A percentile compares a stretch with the other conserved stretches of the same genome.
Evolutionary conservation across 92 coral and sea anemone genomes (phyloP).

Genomic region (Parazoanthus atlanticus): DNA sequence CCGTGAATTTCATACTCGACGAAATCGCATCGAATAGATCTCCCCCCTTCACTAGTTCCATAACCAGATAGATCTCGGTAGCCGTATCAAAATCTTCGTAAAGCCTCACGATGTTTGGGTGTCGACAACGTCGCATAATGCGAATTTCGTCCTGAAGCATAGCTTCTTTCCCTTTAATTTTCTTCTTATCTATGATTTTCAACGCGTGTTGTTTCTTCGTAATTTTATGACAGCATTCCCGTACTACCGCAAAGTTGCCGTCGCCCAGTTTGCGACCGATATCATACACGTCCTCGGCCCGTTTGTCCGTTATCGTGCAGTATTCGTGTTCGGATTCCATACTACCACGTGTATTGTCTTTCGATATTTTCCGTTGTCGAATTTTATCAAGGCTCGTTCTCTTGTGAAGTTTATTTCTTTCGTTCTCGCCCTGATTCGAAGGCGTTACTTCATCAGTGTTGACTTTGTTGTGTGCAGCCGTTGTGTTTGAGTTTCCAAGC

Average conservation of each 20-base stretch:
- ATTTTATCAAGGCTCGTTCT: conserved; percentile 44
- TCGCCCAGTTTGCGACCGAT: conserved; percentile 95
- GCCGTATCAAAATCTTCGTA: conserved; percentile 85
- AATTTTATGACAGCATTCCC: conserved; percentile 79
- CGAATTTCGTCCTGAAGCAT: conserved; percentile 94
- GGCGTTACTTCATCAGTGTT: not conserved
- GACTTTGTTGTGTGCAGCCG: not conserved
- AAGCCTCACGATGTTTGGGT: conserved; percentile 86
- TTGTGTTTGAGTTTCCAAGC: not conserved
- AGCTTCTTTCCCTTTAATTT: conserved; percentile 88
- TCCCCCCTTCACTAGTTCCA: conserved; percentile 92
- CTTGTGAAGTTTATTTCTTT: conserved; percentile 39
- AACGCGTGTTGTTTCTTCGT: conserved; percentile 85
- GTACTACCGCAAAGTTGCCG: conserved; percentile 95
- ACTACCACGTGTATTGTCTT: conserved; percentile 47
- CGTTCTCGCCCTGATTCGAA: conserved; percentile 5
- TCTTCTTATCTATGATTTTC: conserved; percentile 91
- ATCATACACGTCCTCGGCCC: conserved; percentile 84
- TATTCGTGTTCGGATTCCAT: conserved; percentile 64
- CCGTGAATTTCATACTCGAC: conserved; percentile 88
- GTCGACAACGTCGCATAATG: conserved; percentile 90
- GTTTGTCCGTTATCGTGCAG: conserved; percentile 73
- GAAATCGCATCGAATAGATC: conserved; percentile 97
- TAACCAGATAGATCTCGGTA: conserved; percentile 82
- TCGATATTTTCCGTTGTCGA: conserved; percentile 39